Base-by-base conservation (phyloP, 2,888 invertebrate genomes). In the Pandemis corylana region DNA sequence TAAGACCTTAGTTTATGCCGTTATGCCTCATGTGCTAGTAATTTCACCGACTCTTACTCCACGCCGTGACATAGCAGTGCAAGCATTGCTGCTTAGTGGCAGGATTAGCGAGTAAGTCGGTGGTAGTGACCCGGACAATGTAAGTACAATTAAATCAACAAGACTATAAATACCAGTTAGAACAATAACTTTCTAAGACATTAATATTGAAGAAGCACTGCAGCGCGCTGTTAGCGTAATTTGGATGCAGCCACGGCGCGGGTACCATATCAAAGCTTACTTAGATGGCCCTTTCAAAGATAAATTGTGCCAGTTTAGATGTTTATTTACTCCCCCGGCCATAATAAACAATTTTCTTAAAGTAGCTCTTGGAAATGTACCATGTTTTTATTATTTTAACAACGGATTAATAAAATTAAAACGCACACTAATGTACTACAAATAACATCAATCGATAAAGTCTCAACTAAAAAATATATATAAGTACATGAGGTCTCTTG, bases 211-310 rank as follows among this genome's bases (percentile, higher is more conserved):
- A 65, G 6, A 41, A 15, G 53, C 42, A 6, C 42, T 67, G 56
- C 53, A 56, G 7, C 20, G 15, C 42, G 53, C 67, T 12, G 67
- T 42, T 67, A 56, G 53, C 5, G 15, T 42, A 41, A 28, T 67
- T 62, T 61, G 68, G 46, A 69, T 46, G 68, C 68, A 69, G 61
- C 46, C 61, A 46, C 61, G 61, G n/a, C 53, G 41, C 15, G n/a
- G 53, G 53, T 9, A 10, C 28, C 68, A 36, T n/a, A 62, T 69
- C 68, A 69, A 69, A 69, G 61, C 68, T 61, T 69, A 61, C 68
- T 68, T 36, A 36, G 61, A 69, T 68, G 46, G 68, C 56, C 53
- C 67, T 49, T 13, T 64, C 56, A 56, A 20, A 68, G 67, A 68
- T 67, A 41, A 41, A 67, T 56, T 41, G 67, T 7, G 41, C 67